A percentile compares a stretch with the other conserved stretches of the same genome.
Conservation (phyloP, 2,113 vertebrate species). For the Amphiprion ocellaris region DNA sequence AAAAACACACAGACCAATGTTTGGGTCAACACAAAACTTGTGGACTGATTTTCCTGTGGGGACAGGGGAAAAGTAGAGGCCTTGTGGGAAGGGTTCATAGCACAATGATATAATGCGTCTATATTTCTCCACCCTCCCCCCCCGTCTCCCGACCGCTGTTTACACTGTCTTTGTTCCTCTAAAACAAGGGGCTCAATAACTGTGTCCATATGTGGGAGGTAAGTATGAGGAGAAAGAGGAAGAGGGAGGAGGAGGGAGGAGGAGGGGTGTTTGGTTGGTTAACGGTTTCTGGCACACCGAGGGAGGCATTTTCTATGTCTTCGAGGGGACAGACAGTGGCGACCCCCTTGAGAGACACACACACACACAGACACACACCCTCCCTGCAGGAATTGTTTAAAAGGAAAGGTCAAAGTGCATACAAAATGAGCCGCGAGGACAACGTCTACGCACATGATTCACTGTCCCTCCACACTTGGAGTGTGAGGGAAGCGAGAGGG, state of each 20-base stretch:
- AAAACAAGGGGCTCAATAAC: conserved; percentile 74
- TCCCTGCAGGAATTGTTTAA: conserved; percentile 34
- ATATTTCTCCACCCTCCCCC: not conserved
- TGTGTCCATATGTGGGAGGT: conserved; percentile 76
- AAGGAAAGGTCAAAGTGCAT: conserved; percentile 52
- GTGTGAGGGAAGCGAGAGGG: not conserved
- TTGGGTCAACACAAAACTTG: conserved; percentile 61
- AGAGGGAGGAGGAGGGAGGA: not conserved
- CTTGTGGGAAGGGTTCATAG: conserved; percentile 60
- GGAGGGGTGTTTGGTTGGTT: conserved; percentile 66
- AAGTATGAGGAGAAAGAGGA: conserved; percentile 22
- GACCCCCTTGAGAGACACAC: conserved; percentile 35
- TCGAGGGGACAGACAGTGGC: conserved; percentile 58
- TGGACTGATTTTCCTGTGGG: conserved; percentile 51
- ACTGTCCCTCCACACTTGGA: conserved; percentile 5
- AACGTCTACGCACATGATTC: conserved; percentile 38
- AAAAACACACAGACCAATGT: conserved; percentile 53
- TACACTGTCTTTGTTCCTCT: conserved; percentile 72
- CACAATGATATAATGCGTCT: conserved; percentile 65
- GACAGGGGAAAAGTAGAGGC: conserved; percentile 19
- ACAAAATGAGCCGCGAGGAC: conserved; percentile 41
- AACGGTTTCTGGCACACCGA: conserved; percentile 74
- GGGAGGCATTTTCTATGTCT: conserved; percentile 64
- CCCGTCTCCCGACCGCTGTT: conserved; percentile 43
- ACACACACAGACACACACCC: conserved; percentile 26